Conservation (phyloP, 1,140 invertebrate genomes). For the Panulirus ornatus region DNA sequence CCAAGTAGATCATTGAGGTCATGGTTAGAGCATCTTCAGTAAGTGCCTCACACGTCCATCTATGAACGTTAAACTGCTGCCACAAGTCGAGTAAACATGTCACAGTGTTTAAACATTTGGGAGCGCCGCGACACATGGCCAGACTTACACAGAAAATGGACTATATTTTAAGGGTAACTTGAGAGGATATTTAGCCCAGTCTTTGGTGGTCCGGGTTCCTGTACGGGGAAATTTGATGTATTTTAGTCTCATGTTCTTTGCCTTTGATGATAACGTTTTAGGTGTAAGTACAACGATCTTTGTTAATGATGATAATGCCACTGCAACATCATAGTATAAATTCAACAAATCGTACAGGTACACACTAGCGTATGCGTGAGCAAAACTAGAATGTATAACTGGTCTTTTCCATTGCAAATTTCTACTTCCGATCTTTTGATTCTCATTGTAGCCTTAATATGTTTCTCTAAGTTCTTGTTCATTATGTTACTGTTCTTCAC, state of each 20-base stretch:
- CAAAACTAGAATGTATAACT: too few species aligned
- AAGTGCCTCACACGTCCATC: conserved; percentile 51
- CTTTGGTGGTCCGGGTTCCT: conserved; percentile 37
- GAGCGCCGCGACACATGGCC: conserved; percentile 37
- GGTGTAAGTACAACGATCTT: neutral
- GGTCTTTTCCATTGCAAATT: too few species aligned
- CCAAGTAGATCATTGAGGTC: conserved; percentile 56
- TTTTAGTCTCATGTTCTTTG: neutral
- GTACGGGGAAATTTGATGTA: neutral
- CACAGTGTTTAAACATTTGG: conserved; percentile 53
- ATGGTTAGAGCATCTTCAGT: conserved; percentile 11
- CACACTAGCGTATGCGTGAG: too few species aligned
- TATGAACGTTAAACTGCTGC: conserved; percentile 52
- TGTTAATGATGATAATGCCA: too few species aligned
- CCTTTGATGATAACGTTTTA: neutral
- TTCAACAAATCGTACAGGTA: too few species aligned
- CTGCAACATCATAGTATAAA: too few species aligned
- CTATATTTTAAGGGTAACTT: conserved; percentile 56
- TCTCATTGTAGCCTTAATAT: too few species aligned
- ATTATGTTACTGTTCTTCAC: too few species aligned
- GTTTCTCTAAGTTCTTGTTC: too few species aligned
- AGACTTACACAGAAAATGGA: conserved; percentile 6
- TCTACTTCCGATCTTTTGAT: too few species aligned
- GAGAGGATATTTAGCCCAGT: conserved; percentile 38
- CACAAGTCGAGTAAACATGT: conserved; percentile 61